phyloP scores from a whole-genome alignment of 2,797 vertebrate genomes.

The Galaxias olidus region DNA sequence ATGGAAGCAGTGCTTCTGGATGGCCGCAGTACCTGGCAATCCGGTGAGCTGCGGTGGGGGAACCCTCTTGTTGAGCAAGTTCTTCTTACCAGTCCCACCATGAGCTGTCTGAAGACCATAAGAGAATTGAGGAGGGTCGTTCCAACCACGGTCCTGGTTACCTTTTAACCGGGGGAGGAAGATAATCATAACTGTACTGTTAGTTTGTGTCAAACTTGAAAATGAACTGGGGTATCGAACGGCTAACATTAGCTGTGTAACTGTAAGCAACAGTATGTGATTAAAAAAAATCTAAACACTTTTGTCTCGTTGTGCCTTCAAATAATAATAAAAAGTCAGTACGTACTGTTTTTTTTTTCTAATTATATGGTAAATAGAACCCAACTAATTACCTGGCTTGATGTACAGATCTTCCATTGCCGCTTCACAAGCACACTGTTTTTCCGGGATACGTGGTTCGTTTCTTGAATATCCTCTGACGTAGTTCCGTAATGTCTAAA shows the following conservation, averaged over 20 bases:
- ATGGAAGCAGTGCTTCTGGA: no score
- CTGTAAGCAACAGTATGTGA: no score
- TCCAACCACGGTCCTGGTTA: constrained; percentile 91
- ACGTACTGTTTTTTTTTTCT: no score
- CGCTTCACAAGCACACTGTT: background rate
- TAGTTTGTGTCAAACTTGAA: background rate
- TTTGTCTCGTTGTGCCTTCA: no score
- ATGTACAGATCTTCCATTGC: constrained; percentile 70
- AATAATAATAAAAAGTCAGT: no score
- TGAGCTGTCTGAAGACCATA: constrained; percentile 82
- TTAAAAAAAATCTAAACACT: no score
- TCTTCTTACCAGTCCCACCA: constrained; percentile 59
- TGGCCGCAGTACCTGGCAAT: constrained; percentile 46
- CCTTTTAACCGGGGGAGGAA: constrained; percentile 62
- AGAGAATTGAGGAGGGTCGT: constrained; percentile 92
- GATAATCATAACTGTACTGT: background rate
- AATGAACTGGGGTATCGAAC: background rate
- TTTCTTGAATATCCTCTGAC: background rate
- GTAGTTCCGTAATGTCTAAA: constrained; percentile 13
- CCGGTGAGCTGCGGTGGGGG: constrained; percentile 60
- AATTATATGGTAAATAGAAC: no score
- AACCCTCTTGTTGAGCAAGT: constrained; percentile 75
- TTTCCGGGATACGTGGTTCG: constrained; percentile 20
- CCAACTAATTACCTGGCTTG: constrained; percentile 67
- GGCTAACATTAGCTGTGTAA: no score